Evolutionary conservation across 2,113 vertebrate species (phyloP).

Genomic region (Gymnobelideus leadbeateri): DNA sequence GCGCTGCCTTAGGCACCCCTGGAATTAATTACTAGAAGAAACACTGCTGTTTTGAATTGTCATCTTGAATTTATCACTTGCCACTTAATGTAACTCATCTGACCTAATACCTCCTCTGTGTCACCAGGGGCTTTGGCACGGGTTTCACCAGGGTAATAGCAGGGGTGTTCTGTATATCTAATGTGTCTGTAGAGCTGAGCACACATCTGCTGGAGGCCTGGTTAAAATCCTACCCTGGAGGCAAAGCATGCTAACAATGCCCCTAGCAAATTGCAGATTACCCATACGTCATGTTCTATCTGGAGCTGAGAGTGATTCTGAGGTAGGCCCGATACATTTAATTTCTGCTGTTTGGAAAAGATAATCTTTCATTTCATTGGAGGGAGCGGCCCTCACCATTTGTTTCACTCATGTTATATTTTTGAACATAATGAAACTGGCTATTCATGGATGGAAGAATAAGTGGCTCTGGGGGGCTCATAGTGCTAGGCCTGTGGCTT

Average conservation of each 20-base stretch:
- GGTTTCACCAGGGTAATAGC: slow-evolving; percentile 76
- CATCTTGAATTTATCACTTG: slow-evolving; percentile 99
- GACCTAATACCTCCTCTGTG: slow-evolving; percentile 90
- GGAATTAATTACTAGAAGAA: slow-evolving; percentile 99
- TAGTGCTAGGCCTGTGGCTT: slow-evolving; percentile 58
- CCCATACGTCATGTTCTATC: slow-evolving; percentile 77
- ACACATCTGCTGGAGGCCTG: slow-evolving; percentile 91
- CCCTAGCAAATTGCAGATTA: slow-evolving; percentile 93
- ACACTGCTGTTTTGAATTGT: slow-evolving; percentile 96
- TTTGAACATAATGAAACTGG: slow-evolving; percentile 77
- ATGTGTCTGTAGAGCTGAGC: slow-evolving; percentile 75
- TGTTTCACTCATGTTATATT: slow-evolving; percentile 76
- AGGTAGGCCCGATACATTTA: slow-evolving; percentile 83
- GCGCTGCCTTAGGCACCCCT: slow-evolving; percentile 93
- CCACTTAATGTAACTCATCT: slow-evolving; percentile 98
- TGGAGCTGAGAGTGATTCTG: slow-evolving; percentile 80
- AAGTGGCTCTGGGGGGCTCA: slow-evolving; percentile 71
- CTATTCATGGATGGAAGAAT: slow-evolving; percentile 62
- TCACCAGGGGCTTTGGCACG: slow-evolving; percentile 85
- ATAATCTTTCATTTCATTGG: slow-evolving; percentile 87
- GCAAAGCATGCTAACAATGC: slow-evolving; percentile 92
- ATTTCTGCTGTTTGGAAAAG: slow-evolving; percentile 86
- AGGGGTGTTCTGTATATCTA: slow-evolving; percentile 73
- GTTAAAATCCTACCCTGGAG: slow-evolving; percentile 91
- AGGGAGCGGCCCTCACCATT: slow-evolving; percentile 80